These are phyloP conservation scores for Proterorhinus semilunaris DNA, from an alignment of 2,113 vertebrate genomes.

Conservation along the genomic window DNA sequence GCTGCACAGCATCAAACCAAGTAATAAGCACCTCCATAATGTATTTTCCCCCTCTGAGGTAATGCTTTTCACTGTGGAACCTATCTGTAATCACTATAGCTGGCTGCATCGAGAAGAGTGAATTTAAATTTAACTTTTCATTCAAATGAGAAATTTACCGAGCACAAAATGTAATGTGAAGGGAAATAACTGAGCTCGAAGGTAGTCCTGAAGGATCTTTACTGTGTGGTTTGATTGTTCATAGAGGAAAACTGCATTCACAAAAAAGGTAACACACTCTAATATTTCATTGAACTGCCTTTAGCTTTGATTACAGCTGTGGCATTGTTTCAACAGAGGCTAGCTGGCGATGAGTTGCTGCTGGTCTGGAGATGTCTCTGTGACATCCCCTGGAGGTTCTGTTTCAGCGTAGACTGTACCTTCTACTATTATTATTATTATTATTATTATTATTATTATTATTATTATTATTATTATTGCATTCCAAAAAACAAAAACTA, in stretches of 20 bases:
- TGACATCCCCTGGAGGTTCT: no score
- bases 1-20: not conserved
- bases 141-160: constrained; percentile 31
- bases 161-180: not conserved
- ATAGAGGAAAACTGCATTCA: constrained; percentile 25
- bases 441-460: no score
- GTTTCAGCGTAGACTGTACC: no score
- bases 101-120: not conserved
- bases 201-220: constrained; percentile 33
- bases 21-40: constrained; percentile 3
- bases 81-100: constrained; percentile 4
- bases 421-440: no score
- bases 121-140: constrained; percentile 24
- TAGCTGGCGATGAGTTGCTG: no score
- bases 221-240: constrained; percentile 33
- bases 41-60: not conserved
- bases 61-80: constrained; percentile 4
- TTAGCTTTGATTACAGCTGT: no score
- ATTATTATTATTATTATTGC: no score
- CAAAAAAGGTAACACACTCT: constrained; percentile 28
- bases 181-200: constrained; percentile 29
- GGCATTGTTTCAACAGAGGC: no score
- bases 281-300: no score
- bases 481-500: no score
- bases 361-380: no score